phyloP scores from a whole-genome alignment of 1,140 invertebrate species.

The Trachymyrmex cornetzi region DNA sequence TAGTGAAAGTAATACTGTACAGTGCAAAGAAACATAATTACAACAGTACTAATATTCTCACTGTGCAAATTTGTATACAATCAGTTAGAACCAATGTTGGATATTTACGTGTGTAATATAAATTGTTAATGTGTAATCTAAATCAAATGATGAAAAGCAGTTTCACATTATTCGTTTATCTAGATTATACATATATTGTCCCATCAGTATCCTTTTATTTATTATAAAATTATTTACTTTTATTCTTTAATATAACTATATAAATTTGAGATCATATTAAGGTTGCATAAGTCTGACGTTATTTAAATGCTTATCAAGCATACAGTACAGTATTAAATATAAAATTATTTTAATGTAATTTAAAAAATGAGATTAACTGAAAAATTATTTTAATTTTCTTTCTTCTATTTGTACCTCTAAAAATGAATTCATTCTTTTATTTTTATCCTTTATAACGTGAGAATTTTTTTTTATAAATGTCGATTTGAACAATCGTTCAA shows the following conservation, averaged over 20 bases:
- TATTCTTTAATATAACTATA: neutral
- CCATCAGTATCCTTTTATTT: neutral
- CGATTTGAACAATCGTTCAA: neutral
- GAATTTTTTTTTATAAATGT: neutral
- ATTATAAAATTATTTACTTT: neutral
- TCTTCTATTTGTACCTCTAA: neutral
- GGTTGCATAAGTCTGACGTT: neutral
- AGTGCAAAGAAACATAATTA: neutral
- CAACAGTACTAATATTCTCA: constrained; percentile 30
- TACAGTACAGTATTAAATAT: neutral
- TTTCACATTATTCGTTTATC: neutral
- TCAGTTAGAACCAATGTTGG: constrained; percentile 24
- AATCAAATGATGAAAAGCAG: neutral
- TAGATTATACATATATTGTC: neutral
- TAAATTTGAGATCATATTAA: neutral
- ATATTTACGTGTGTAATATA: neutral
- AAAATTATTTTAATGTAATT: neutral
- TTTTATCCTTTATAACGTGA: neutral
- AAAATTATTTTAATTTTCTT: constrained; percentile 4
- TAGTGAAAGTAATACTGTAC: constrained; percentile 11
- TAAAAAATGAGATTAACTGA: neutral
- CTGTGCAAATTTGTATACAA: constrained; percentile 28
- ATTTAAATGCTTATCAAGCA: constrained; percentile 6
- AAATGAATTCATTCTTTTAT: neutral
- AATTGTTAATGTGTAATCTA: constrained; percentile 1